phyloP scores from a whole-genome alignment of 2,797 vertebrate genomes.

The Bradypodion pumilum region DNA sequence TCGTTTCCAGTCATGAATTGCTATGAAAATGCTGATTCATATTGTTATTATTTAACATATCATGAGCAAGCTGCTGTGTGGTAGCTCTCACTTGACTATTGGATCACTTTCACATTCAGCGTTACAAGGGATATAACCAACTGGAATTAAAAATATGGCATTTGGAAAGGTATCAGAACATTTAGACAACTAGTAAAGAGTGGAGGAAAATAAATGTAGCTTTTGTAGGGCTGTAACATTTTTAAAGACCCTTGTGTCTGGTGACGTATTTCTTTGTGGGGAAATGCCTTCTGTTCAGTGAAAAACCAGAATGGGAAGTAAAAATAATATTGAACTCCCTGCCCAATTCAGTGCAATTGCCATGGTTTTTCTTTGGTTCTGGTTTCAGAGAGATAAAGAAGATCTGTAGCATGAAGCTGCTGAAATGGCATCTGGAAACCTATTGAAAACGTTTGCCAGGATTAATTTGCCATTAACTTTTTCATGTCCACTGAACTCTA shows the following conservation, averaged over 20 bases:
- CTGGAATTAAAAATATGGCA: conserved; percentile 18
- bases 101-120: conserved; percentile 32
- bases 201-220: conserved; percentile 20
- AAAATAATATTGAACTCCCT: fast-evolving
- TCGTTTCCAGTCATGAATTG: conserved; percentile 12
- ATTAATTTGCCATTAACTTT: background rate
- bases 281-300: background rate
- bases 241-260: conserved; percentile 20
- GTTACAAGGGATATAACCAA: conserved; percentile 9
- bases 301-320: background rate
- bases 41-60: background rate
- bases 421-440: background rate
- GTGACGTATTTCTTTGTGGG: background rate
- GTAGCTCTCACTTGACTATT: background rate
- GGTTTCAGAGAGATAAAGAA: background rate
- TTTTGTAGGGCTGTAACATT: conserved; percentile 11
- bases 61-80: background rate
- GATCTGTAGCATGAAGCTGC: background rate
- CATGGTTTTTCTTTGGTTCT: background rate
- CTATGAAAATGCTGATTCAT: conserved; percentile 16
- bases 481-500: background rate
- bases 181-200: background rate
- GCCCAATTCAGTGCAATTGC: background rate
- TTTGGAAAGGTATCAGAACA: background rate
- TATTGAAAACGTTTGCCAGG: background rate